phyloP scores from a whole-genome alignment of 2,113 vertebrate species.

The Chinchilla lanigera region DNA sequence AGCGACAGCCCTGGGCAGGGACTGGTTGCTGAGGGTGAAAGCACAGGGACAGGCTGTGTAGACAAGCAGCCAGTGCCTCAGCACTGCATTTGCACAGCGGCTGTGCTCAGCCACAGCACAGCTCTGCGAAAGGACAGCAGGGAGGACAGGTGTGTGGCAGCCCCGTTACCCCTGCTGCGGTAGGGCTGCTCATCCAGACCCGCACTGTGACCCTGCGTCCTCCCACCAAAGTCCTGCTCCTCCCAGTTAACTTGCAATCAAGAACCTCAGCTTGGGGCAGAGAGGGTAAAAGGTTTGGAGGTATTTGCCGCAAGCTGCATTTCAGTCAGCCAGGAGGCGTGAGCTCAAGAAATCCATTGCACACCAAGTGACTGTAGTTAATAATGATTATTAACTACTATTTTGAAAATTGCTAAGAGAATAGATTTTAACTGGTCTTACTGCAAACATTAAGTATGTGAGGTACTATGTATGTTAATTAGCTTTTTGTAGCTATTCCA shows the following conservation, averaged over 20 bases:
- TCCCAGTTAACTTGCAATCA: not conserved
- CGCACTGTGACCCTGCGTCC: not conserved
- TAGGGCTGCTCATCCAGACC: not conserved
- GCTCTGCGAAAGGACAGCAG: not conserved
- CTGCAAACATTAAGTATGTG: not conserved
- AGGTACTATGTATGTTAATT: not conserved
- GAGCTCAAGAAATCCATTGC: not conserved
- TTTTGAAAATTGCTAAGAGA: not conserved
- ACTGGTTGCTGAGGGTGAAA: not conserved
- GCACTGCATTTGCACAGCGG: fast-evolving
- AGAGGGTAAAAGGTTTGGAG: not conserved
- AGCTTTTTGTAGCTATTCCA: not conserved
- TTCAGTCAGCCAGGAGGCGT: no score
- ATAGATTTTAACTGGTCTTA: not conserved
- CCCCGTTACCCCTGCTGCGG: not conserved
- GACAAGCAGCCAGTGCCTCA: fast-evolving
- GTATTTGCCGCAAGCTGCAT: not conserved
- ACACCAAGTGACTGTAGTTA: not conserved
- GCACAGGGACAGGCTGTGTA: not conserved
- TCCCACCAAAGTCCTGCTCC: not conserved
- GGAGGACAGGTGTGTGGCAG: fast-evolving
- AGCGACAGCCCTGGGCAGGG: fast-evolving
- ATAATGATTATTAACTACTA: not conserved
- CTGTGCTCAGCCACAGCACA: fast-evolving
- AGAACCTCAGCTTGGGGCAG: not conserved